Base-by-base conservation (phyloP, 1,140 invertebrate species). In the Bombus waltoni region DNA sequence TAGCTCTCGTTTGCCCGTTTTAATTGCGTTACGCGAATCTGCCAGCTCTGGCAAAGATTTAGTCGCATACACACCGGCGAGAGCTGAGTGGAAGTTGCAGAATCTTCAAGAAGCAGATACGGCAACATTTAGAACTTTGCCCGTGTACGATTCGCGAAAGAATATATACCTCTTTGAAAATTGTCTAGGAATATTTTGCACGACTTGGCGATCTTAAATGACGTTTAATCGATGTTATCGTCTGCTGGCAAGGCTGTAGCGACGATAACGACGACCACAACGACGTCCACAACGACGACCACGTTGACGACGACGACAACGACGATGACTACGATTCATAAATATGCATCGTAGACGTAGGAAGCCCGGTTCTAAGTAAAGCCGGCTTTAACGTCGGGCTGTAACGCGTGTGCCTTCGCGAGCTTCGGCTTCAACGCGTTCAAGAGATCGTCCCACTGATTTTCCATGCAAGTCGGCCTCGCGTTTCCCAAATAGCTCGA, bases 141-240 rank as follows among this genome's bases (percentile, higher is more conserved):
- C n/a, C 18, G 47, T 22, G 18, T 22, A 18, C 47, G 18, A 53
- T 22, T 53, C 47, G 22, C 47, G 18, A 53, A 53, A 53, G 47
- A 53, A 53, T 53, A 53, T 53, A 53, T 8, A 53, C 2, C n/a
- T 32, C n/a, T 32, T 1, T 4, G 9, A 22, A 68, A 8, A 35
- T 25, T 62, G 28, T 62, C 28, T 28, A 28, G 15, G 6, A 15
- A 62, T n/a, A 10, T 62, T 62, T 62, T 62, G 18, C 18, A 22
- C 18, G 5, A 8, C 47, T 53, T 53, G 40, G 25, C 11, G 25
- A 66, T 53, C 53, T 57, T 80, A 75, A 86, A 70, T 76, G 90
- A 90, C 87, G 77, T 87, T 88, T 89, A 92, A 92, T 93, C 89
- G 90, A 92, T 92, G 89, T 18, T 88, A 86, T 88, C 89, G 89